These are phyloP conservation scores for Xanthostigma xanthostigma DNA, from an alignment of 2,888 invertebrate genomes.

Conservation along the genomic window DNA sequence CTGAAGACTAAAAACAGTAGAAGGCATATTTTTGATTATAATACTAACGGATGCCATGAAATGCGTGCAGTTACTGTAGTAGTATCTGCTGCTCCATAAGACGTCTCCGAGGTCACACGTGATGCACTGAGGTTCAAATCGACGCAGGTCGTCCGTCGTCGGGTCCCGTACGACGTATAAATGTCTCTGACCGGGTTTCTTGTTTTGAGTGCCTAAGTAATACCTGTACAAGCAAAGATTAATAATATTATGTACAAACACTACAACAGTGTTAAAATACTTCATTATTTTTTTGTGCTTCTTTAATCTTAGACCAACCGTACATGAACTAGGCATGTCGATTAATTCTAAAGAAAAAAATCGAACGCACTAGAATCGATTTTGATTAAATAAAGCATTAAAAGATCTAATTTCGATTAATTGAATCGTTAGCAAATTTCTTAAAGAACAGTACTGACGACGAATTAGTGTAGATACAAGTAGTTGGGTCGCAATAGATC, in stretches of 20 bases:
- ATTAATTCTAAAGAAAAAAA: too few relatives aligned
- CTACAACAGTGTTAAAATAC: neutral
- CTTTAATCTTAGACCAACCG: too few relatives aligned
- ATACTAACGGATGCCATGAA: slow-evolving; percentile 59
- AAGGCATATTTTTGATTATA: neutral
- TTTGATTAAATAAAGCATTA: too few relatives aligned
- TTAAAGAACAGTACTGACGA: too few relatives aligned
- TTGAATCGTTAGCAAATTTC: too few relatives aligned
- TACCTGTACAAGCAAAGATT: slow-evolving; percentile 19
- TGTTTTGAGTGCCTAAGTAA: slow-evolving; percentile 60
- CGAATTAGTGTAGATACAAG: too few relatives aligned
- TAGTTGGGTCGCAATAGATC: too few relatives aligned
- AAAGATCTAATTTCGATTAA: too few relatives aligned
- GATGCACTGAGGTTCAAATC: slow-evolving; percentile 65
- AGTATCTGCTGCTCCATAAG: slow-evolving; percentile 62
- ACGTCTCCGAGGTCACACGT: slow-evolving; percentile 67
- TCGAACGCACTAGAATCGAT: too few relatives aligned
- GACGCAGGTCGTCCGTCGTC: slow-evolving; percentile 46
- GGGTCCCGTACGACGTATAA: slow-evolving; percentile 75
- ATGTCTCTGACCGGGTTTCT: slow-evolving; percentile 73
- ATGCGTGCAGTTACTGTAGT: slow-evolving; percentile 77
- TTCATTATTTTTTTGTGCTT: too few relatives aligned
- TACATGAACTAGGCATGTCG: too few relatives aligned
- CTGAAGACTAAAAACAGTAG: too few relatives aligned
- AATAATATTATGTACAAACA: neutral